Evolutionary conservation across 2,888 invertebrate genomes (phyloP), one percentile per base, ranked within the genome.

Genomic region (Cheilosia variabilis): DNA sequence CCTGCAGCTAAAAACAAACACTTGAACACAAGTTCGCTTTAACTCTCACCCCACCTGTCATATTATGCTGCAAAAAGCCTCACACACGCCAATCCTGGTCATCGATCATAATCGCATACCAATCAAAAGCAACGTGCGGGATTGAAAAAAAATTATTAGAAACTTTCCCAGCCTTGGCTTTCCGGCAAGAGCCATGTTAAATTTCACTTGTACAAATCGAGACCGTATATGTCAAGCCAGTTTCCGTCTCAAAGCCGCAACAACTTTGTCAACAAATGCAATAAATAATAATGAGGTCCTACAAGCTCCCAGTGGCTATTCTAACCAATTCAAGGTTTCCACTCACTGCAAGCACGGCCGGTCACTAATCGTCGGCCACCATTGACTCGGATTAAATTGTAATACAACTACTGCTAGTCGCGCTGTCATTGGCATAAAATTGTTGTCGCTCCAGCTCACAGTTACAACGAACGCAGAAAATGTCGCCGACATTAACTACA

Each of bases 241-340:
- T 81, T 81, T 86, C 81, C 86, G 77, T 81, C 62, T 80, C 66
- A 50, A 63, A 47, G 65, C 45, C 41, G 52, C 79, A 65, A 71
- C 69, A 78, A 50, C 75, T 86, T 76, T 80, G 84, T 80, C 80
- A 71, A 57, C 62, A 77, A 62, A 60, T 52, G 80, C 76, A 80
- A 86, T 86, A 86, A 86, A 86, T 86, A 86, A 86, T 80, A 81
- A 86, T 86, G 77, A 86, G 86, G 86, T 86, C 86, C 86, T 81
- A 81, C 81, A 81, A 86, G 71, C 81, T 63, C 3, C 37, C 60
- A 62, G 37, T 47, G 9, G 47, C 17, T 47, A 47, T 66, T 79
- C 55, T 68, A 80, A 76, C 19, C 45, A 43, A 72, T 81, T 77
- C 81, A 86, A 86, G 86, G 86, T 81, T 81, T 27, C 86, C 86